Evolutionary conservation across 2,113 vertebrate species (phyloP).

Genomic region (Gobius niger): DNA sequence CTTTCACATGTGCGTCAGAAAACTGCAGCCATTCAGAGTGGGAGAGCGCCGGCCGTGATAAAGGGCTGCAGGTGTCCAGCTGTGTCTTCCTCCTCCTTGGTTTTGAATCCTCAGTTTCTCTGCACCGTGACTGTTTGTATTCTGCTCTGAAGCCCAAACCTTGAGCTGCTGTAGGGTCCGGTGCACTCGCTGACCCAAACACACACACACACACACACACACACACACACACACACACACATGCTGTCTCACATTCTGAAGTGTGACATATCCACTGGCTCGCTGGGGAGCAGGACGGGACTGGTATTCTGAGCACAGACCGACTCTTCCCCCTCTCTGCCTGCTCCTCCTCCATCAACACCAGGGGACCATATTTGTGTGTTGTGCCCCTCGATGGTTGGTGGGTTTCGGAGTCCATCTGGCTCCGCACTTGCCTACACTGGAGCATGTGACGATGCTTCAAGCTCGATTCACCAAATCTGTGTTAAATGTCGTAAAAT

Average conservation of each 20-base stretch:
- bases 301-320: conserved; percentile 32
- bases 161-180: conserved; percentile 33
- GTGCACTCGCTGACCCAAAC: conserved; percentile 5
- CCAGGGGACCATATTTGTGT: conserved; percentile 33
- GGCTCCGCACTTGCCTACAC: conserved; percentile 31
- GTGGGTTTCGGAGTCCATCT: conserved; percentile 33
- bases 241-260: conserved; percentile 6
- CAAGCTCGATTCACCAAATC: not conserved
- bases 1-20: not conserved
- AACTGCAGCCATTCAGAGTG: conserved; percentile 25
- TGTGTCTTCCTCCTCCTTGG: conserved; percentile 28
- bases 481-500: conserved; percentile 6
- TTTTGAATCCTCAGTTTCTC: conserved; percentile 8
- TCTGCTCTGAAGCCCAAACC: conserved; percentile 42
- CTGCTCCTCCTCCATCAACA: conserved; percentile 14
- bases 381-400: conserved; percentile 12
- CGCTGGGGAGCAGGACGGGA: conserved; percentile 21
- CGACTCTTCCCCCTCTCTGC: conserved; percentile 8
- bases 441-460: conserved; percentile 5
- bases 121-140: conserved; percentile 28
- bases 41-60: conserved; percentile 29
- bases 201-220: conserved; percentile 6
- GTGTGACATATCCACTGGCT: not conserved
- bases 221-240: conserved; percentile 2
- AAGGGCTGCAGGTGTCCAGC: conserved; percentile 35